Percentiles rank a stretch among this genome's conserved stretches.
phyloP scores from a whole-genome alignment of 2,797 vertebrate genomes.

The Mus caroli region DNA sequence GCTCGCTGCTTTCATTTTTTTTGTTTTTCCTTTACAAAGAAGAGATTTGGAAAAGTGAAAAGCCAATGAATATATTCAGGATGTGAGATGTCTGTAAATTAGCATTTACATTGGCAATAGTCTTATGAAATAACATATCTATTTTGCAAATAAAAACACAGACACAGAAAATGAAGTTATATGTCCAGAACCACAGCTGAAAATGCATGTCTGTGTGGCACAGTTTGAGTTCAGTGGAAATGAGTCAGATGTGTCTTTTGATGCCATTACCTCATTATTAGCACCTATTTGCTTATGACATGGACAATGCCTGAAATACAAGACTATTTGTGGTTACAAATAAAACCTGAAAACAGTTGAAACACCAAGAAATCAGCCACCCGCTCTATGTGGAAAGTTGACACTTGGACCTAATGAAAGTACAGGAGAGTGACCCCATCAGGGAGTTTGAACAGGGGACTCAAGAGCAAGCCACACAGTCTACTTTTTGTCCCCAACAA shows the following conservation, averaged over 20 bases:
- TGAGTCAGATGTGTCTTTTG: background rate
- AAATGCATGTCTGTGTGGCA: background rate
- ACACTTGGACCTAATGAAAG: background rate
- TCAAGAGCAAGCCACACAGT: background rate
- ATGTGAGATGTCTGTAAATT: background rate
- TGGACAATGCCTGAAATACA: background rate
- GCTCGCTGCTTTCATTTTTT: background rate
- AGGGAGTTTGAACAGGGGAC: background rate
- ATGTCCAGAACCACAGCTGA: background rate
- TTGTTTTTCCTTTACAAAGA: background rate
- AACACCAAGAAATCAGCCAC: background rate
- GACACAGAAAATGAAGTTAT: background rate
- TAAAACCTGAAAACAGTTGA: background rate
- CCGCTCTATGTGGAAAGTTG: background rate
- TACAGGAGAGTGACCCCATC: background rate
- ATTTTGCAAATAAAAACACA: background rate
- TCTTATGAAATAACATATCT: background rate
- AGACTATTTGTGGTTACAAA: background rate
- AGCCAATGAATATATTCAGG: background rate
- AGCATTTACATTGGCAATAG: background rate
- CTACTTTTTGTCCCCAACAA: background rate
- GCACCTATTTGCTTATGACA: background rate
- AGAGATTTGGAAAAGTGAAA: background rate
- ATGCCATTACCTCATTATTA: background rate
- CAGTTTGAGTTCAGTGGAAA: background rate